A percentile compares a stretch with the other conserved stretches of the same genome.
Evolutionary conservation across 2,888 invertebrate species (phyloP).

Genomic region (Hoplodrina blanda): DNA sequence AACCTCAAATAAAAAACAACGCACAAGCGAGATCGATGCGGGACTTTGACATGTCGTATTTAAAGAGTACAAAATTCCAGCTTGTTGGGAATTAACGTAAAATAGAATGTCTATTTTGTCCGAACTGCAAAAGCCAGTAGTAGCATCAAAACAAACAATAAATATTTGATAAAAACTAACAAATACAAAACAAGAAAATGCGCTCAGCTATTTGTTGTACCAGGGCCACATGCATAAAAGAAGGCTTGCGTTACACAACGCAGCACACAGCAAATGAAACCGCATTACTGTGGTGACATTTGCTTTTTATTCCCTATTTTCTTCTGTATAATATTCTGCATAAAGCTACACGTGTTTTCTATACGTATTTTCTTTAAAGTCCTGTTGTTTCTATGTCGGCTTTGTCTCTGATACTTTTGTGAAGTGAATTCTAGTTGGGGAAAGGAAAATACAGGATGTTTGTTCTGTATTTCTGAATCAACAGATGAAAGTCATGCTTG

Average conservation of each 20-base stretch:
- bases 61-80: too few relatives aligned
- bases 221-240: slow-evolving; percentile 53
- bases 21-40: too few relatives aligned
- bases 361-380: slow-evolving; percentile 52
- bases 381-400: slow-evolving; percentile 47
- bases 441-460: slow-evolving; percentile 41
- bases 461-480: slow-evolving; percentile 36
- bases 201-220: slow-evolving; percentile 48
- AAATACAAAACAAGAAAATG: slow-evolving; percentile 22
- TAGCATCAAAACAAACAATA: slow-evolving; percentile 33
- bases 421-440: slow-evolving; percentile 34
- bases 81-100: too few relatives aligned
- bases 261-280: slow-evolving; percentile 61
- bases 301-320: slow-evolving; percentile 57
- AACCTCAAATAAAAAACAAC: too few relatives aligned
- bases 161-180: slow-evolving; percentile 25
- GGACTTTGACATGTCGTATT: too few relatives aligned
- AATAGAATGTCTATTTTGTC: too few relatives aligned
- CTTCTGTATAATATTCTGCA: slow-evolving; percentile 58
- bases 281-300: slow-evolving; percentile 61
- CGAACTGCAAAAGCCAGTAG: slow-evolving; percentile 11
- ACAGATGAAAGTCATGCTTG: slow-evolving; percentile 34
- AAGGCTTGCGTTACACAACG: slow-evolving; percentile 53
- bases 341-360: slow-evolving; percentile 57
- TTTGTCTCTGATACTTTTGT: slow-evolving; percentile 55